Percentiles rank a stretch among this genome's conserved stretches.
Evolutionary conservation across 1,140 invertebrate genomes (phyloP).

Genomic region (Charaxes varanes): DNA sequence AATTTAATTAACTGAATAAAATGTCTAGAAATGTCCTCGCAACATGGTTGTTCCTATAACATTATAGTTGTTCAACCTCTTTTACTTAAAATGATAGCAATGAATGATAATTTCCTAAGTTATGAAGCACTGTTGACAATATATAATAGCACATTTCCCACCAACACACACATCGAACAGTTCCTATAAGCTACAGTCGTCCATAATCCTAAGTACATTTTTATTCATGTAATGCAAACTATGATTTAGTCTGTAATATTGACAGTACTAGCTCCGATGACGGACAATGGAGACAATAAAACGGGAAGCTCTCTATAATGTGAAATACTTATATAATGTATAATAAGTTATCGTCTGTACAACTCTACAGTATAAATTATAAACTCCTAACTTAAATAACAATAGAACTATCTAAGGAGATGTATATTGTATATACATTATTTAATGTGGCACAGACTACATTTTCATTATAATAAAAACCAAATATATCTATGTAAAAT

Average conservation of each 20-base stretch:
- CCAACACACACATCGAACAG: no score
- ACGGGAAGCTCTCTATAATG: constrained; percentile 62
- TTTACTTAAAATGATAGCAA: no score
- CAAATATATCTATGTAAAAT: constrained; percentile 12
- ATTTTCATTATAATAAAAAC: constrained; percentile 16
- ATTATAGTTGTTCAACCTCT: no score
- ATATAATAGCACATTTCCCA: no score
- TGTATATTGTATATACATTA: constrained; percentile 66
- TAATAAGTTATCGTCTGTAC: constrained; percentile 51
- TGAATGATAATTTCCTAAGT: no score
- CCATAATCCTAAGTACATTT: constrained; percentile 2
- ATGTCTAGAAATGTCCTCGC: no score
- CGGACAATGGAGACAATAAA: constrained; percentile 47
- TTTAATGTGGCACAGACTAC: constrained; percentile 65
- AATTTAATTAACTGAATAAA: no score
- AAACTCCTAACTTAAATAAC: constrained; percentile 63
- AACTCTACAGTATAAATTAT: constrained; percentile 61
- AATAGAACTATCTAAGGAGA: constrained; percentile 63
- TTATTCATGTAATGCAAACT: constrained; percentile 15
- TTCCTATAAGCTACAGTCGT: constrained; percentile 6
- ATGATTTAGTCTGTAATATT: constrained; percentile 13
- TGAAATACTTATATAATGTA: constrained; percentile 57
- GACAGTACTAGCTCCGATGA: constrained; percentile 30
- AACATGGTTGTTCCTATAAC: no score
- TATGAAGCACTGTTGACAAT: no score